A percentile compares a stretch with the other conserved stretches of the same genome.
phyloP scores from a whole-genome alignment of 2,797 vertebrate species.

The Bryconaethiops microstoma region DNA sequence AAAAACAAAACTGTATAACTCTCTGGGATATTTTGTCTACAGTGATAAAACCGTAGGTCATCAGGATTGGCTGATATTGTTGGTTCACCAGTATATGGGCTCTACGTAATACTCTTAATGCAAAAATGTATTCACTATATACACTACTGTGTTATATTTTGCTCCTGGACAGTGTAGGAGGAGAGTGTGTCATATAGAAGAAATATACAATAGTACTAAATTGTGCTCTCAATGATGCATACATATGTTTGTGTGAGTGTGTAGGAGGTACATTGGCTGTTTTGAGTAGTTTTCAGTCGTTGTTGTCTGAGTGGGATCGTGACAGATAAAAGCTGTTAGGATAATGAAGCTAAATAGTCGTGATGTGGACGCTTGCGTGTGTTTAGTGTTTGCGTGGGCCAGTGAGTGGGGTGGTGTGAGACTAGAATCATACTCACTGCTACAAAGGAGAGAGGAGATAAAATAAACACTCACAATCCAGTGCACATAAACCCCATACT shows the following conservation, averaged over 20 bases:
- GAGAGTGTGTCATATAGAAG: not conserved
- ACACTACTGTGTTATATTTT: not conserved
- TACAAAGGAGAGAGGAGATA: not conserved
- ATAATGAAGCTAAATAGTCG: not conserved
- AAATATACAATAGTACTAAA: not conserved
- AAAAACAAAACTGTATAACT: not conserved
- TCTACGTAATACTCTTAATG: too few relatives aligned
- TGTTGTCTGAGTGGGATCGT: not conserved
- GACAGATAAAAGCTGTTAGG: not conserved
- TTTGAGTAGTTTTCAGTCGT: not conserved
- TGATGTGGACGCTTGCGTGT: not conserved
- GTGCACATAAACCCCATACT: not conserved
- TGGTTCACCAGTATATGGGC: too few relatives aligned
- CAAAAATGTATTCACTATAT: not conserved
- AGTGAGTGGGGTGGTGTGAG: not conserved
- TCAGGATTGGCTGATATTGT: too few relatives aligned
- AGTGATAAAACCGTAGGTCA: too few relatives aligned
- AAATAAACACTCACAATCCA: not conserved
- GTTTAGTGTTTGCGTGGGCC: not conserved
- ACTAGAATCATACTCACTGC: not conserved
- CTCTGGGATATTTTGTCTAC: not conserved
- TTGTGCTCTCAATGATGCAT: not conserved
- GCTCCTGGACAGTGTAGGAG: not conserved
- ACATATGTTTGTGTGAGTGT: not conserved
- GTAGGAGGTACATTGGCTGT: not conserved